Evolutionary conservation across 64 coral and sea anemone species (phyloP).

Genomic region (Actinia tenebrosa): DNA sequence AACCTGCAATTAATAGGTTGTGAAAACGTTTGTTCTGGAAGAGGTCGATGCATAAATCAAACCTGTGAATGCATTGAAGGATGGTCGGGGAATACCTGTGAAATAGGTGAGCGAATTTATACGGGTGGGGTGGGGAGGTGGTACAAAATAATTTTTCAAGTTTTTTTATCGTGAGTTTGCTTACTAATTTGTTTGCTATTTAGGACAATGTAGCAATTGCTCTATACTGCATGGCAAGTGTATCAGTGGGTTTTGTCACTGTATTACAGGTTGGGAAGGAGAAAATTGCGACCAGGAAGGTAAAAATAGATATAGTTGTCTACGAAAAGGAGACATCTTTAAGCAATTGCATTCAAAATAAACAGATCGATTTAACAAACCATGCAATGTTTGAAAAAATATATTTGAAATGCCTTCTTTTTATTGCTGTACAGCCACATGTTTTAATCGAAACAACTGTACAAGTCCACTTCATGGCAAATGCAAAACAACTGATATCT

Average conservation of each 20-base stretch:
- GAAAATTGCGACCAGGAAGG: constrained; percentile 15
- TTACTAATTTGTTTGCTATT: neutral
- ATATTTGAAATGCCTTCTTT: neutral
- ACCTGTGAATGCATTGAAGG: constrained; percentile 20
- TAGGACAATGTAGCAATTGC: constrained; percentile 7
- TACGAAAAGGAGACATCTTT: too few relatives aligned
- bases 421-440: constrained; percentile 6
- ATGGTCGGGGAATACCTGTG: constrained; percentile 23
- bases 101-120: constrained; percentile 3
- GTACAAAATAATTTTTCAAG: too few relatives aligned
- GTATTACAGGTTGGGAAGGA: constrained; percentile 32
- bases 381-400: too few relatives aligned
- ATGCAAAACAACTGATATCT: constrained; percentile 28
- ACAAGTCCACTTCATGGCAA: constrained; percentile 33
- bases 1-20: neutral
- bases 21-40: constrained; percentile 18
- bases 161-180: too few relatives aligned
- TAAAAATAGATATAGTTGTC: neutral
- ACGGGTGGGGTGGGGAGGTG: too few relatives aligned
- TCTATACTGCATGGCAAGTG: constrained; percentile 21
- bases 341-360: too few relatives aligned
- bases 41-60: constrained; percentile 15
- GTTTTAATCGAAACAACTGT: constrained; percentile 41
- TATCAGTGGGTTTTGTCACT: constrained; percentile 27
- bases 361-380: too few relatives aligned